phyloP scores from a whole-genome alignment of 2,888 invertebrate species.

The Alitta virens region DNA sequence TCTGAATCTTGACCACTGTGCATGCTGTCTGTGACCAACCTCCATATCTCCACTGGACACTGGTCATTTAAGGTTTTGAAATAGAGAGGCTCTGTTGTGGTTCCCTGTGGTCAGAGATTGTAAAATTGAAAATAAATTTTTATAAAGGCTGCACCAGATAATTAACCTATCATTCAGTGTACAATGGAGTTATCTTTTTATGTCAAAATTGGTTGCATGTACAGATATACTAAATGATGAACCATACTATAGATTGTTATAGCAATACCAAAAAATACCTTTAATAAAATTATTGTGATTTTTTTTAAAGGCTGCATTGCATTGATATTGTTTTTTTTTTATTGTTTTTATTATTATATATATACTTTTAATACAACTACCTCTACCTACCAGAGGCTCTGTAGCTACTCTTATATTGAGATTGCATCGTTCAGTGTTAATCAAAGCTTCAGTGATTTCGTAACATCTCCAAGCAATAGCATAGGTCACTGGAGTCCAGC shows the following conservation, averaged over 20 bases:
- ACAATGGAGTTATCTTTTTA: no score
- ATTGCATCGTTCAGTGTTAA: slow-evolving; percentile 35
- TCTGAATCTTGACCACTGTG: slow-evolving; percentile 32
- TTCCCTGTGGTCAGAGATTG: no score
- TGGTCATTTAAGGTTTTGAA: slow-evolving; percentile 36
- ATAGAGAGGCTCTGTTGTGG: slow-evolving; percentile 39
- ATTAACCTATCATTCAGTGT: no score
- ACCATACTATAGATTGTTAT: no score
- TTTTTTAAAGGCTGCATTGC: no score
- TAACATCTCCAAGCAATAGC: slow-evolving; percentile 41
- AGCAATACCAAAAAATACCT: no score
- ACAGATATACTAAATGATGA: no score
- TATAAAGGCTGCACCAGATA: no score
- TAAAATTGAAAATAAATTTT: no score
- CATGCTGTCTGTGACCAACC: slow-evolving; percentile 24
- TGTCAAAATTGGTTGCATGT: no score
- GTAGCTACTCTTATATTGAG: slow-evolving; percentile 23
- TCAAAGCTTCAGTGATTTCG: slow-evolving; percentile 36
- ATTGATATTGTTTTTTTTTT: no score
- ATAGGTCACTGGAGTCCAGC: slow-evolving; percentile 40
- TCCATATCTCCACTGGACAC: slow-evolving; percentile 36
- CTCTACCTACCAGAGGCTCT: background rate
- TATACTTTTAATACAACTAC: slow-evolving; percentile 21
- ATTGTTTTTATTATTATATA: slow-evolving; percentile 11
- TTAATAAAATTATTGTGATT: no score